Conservation (phyloP, 2,888 invertebrate genomes). For the Caenorhabditis japonica region DNA sequence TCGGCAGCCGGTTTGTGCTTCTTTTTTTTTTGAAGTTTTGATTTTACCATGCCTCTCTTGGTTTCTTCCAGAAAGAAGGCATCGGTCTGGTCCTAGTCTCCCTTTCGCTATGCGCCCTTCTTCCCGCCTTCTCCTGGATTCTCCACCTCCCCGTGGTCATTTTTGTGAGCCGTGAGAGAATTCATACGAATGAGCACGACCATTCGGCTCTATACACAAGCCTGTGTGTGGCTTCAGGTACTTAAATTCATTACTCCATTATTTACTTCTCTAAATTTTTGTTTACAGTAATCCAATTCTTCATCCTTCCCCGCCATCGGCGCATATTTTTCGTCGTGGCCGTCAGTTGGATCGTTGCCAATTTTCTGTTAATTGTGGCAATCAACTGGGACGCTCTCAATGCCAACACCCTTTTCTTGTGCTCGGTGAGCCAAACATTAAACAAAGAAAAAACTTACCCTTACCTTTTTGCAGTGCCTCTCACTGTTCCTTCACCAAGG, state of each 20-base stretch:
- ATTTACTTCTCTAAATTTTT: too few species aligned
- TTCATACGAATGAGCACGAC: conserved; percentile 57
- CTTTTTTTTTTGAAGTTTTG: too few species aligned
- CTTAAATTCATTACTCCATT: neutral
- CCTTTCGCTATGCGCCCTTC: conserved; percentile 66
- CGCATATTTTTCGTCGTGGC: conserved; percentile 72
- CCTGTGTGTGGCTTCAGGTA: conserved; percentile 56
- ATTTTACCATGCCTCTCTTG: too few species aligned
- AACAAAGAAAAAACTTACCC: neutral
- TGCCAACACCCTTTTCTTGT: conserved; percentile 54
- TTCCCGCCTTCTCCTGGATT: conserved; percentile 75
- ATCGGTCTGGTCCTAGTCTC: conserved; percentile 67
- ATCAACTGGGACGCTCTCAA: conserved; percentile 59
- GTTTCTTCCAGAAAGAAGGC: conserved; percentile 58
- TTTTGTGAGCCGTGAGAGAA: conserved; percentile 63
- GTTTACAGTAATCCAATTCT: conserved; percentile 71
- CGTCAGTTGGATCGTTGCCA: conserved; percentile 68
- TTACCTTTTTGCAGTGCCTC: conserved; percentile 55
- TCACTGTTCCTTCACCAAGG: conserved; percentile 72
- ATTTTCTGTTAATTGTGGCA: conserved; percentile 64
- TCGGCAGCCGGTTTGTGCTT: conserved; percentile 52
- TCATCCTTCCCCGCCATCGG: conserved; percentile 74
- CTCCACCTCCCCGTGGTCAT: conserved; percentile 71
- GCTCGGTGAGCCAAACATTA: conserved; percentile 57
- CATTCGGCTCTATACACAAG: conserved; percentile 59